Evolutionary conservation across 2,113 vertebrate genomes (phyloP).

Genomic region (Amphiprion percula): DNA sequence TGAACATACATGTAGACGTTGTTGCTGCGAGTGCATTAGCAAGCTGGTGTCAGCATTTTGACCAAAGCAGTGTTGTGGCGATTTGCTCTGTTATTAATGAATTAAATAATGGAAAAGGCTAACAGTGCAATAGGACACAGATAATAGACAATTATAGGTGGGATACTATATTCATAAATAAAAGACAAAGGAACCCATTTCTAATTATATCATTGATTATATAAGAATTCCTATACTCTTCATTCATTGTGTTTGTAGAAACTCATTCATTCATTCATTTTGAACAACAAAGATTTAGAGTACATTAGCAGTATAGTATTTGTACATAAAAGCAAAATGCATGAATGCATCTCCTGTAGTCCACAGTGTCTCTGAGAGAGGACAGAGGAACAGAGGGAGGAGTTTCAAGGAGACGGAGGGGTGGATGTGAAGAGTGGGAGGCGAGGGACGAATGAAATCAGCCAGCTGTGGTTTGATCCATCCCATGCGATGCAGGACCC

Average conservation of each 20-base stretch:
- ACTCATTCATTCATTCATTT: not conserved
- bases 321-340: not conserved
- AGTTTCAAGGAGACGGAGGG: constrained; percentile 43
- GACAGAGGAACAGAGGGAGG: constrained; percentile 37
- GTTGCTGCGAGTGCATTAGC: not conserved
- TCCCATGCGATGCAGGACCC: constrained; percentile 66
- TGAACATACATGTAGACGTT: not conserved
- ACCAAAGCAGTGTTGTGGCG: not conserved
- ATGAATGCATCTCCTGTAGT: constrained; percentile 6
- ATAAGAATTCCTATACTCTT: too few relatives aligned
- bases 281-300: not conserved
- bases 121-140: not conserved
- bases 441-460: constrained; percentile 73
- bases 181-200: not conserved
- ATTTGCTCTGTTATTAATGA: not conserved
- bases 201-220: too few relatives aligned
- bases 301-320: not conserved
- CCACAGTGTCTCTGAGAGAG: constrained; percentile 23
- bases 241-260: too few relatives aligned
- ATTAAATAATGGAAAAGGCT: not conserved
- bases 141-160: not conserved
- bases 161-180: not conserved
- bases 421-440: constrained; percentile 62
- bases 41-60: not conserved
- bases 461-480: constrained; percentile 78